Evolutionary conservation across 1,140 invertebrate species (phyloP), one percentile per base, ranked within the genome.

Genomic region (Panagrolaimus sp.): DNA sequence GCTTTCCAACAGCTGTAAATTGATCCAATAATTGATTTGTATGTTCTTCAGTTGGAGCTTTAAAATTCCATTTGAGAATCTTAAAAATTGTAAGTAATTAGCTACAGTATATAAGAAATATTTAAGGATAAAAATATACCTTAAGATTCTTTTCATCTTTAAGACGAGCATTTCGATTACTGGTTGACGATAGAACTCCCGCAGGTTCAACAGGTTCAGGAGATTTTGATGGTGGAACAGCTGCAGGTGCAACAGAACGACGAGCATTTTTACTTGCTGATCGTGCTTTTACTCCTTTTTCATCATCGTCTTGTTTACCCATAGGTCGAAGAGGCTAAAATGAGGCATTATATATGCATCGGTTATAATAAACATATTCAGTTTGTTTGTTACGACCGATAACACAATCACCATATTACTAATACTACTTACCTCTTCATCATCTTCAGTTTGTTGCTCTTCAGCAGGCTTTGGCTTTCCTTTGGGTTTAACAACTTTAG

Each of bases 31-130:
- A 84, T 68, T 95, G 87, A 38, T 95, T 91, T 20, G 93, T 90
- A 85, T 96, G 97, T 80, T 98, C 95, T 80, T 91, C 90, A 38
- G 92, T 86, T 0, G 94, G 93, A 0, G 90, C 88, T 16, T 72
- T 75, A 78, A 98, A 98, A 80, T 96, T 96, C 95, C 95, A 98
- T 84, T 95, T 94, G 3, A 98, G 85, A 16, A 87, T 80, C 86
- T 68, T n/a, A 47, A 38, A 38, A 66, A 53, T 53, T 14, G 5
- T 14, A 2, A 68, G 2, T 66, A 9, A 61, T 53, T 4, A 27
- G 13, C 7, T 14, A 16, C 14, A 68, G 23, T 31, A 65, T 14
- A 3, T 27, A 62, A n/a, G 0, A 31, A n/a, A 47, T 8, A 16
- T 31, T n/a, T n/a, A n/a, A n/a, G n/a, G n/a, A n/a, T n/a, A n/a